These are phyloP conservation scores for Plectus sambesii DNA, from an alignment of 1,140 invertebrate genomes.

Conservation along the genomic window DNA sequence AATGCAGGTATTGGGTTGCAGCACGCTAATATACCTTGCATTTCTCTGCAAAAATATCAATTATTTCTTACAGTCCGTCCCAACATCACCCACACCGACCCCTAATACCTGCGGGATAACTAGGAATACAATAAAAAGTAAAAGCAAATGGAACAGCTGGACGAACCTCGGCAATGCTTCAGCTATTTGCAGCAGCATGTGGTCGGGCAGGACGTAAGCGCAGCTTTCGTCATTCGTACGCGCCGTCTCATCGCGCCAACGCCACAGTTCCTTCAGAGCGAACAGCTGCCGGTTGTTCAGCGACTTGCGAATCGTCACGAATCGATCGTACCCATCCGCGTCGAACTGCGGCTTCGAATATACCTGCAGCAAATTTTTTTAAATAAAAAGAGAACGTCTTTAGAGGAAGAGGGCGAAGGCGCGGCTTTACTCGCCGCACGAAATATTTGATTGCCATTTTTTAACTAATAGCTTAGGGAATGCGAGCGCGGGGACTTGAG, in stretches of 20 bases:
- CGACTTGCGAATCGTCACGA: slow-evolving; percentile 62
- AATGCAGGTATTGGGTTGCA: slow-evolving; percentile 83
- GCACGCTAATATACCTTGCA: slow-evolving; percentile 80
- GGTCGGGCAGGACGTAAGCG: slow-evolving; percentile 83
- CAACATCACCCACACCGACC: too few species aligned
- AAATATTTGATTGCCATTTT: too few species aligned
- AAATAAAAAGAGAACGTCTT: neutral
- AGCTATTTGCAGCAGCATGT: slow-evolving; percentile 81
- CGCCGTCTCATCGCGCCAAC: slow-evolving; percentile 75
- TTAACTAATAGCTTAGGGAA: too few species aligned
- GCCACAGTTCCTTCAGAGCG: slow-evolving; percentile 68
- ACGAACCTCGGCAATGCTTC: slow-evolving; percentile 76
- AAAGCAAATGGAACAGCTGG: slow-evolving; percentile 12
- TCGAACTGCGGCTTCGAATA: slow-evolving; percentile 68
- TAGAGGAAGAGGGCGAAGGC: neutral
- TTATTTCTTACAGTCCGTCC: too few species aligned
- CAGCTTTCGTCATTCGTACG: slow-evolving; percentile 77
- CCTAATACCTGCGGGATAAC: too few species aligned
- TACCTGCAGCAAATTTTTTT: slow-evolving; percentile 52
- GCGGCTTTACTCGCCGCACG: too few species aligned
- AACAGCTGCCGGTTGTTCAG: slow-evolving; percentile 75
- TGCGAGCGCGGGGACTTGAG: too few species aligned
- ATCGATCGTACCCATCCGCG: slow-evolving; percentile 61
- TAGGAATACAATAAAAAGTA: too few species aligned
- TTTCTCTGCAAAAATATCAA: too few species aligned